Conservation (phyloP, 2,888 invertebrate species). For the Myopa tessellatipennis region DNA sequence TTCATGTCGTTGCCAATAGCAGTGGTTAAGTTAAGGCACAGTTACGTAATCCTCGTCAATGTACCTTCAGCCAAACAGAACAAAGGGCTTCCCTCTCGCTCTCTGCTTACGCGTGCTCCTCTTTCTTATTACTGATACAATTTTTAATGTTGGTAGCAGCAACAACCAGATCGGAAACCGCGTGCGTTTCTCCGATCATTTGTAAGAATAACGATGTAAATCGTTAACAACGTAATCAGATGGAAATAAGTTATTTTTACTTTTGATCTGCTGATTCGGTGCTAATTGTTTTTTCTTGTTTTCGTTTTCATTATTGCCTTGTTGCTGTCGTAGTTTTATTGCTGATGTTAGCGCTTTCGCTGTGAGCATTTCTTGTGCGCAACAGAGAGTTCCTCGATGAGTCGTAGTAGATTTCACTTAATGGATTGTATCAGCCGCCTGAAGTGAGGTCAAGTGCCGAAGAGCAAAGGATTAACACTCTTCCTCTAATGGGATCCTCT, state of each 20-base stretch:
- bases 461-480: too few relatives aligned
- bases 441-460: too few relatives aligned
- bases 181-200: constrained; percentile 10
- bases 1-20: background rate
- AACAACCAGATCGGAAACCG: background rate
- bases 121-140: too few relatives aligned
- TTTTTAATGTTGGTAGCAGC: background rate
- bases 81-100: background rate
- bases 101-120: too few relatives aligned
- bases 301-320: constrained; percentile 32
- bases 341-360: background rate
- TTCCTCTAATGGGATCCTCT: too few relatives aligned
- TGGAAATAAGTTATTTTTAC: constrained; percentile 31
- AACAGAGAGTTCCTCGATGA: background rate
- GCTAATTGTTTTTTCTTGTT: constrained; percentile 22
- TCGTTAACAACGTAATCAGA: constrained; percentile 9
- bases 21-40: background rate
- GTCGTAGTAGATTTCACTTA: too few relatives aligned
- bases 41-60: background rate
- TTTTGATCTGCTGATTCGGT: constrained; percentile 27
- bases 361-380: background rate
- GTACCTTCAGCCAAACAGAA: background rate
- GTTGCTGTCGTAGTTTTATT: constrained; percentile 32
- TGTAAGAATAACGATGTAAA: background rate
- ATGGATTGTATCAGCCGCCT: too few relatives aligned